Percentiles rank a stretch among this genome's conserved stretches.
phyloP scores from a whole-genome alignment of 1,140 invertebrate species.

The Drosophila ohnishii region DNA sequence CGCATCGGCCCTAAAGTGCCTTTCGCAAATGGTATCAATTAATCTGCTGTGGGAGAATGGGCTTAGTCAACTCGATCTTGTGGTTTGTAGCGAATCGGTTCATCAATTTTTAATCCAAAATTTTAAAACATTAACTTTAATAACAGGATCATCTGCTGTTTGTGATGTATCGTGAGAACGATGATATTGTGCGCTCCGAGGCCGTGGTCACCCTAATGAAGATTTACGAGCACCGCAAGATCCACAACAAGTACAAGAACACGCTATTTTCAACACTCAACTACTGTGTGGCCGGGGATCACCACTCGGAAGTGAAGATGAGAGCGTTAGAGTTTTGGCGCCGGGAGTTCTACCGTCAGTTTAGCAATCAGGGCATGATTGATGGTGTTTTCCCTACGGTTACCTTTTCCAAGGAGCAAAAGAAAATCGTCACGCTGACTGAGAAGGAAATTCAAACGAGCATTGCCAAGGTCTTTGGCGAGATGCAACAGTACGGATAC shows the following conservation, averaged over 20 bases:
- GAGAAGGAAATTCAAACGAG: conserved; percentile 87
- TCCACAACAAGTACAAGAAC: conserved; percentile 84
- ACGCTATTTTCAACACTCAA: conserved; percentile 86
- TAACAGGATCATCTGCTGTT: conserved; percentile 86
- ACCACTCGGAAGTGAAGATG: conserved; percentile 91
- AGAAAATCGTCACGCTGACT: conserved; percentile 89
- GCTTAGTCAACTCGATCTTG: conserved; percentile 85
- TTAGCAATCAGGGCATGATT: conserved; percentile 90
- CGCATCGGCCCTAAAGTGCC: conserved; percentile 88
- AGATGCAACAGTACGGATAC: conserved; percentile 87
- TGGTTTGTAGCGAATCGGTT: conserved; percentile 83
- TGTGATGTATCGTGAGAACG: conserved; percentile 87
- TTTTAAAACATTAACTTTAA: background rate
- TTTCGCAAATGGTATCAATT: conserved; percentile 87
- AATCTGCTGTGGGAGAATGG: conserved; percentile 87
- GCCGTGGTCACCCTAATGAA: conserved; percentile 87
- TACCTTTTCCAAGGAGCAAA: conserved; percentile 90
- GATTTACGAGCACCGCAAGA: conserved; percentile 87
- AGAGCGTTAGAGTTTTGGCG: conserved; percentile 89
- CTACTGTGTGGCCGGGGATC: conserved; percentile 86
- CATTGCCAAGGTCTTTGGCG: conserved; percentile 87
- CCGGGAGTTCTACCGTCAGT: conserved; percentile 86
- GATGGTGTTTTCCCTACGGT: conserved; percentile 90
- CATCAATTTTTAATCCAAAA: background rate
- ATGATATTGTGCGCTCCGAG: conserved; percentile 89